These are phyloP conservation scores for Aulostomus chinensis DNA, from an alignment of 2,797 vertebrate genomes.

Conservation along the genomic window DNA sequence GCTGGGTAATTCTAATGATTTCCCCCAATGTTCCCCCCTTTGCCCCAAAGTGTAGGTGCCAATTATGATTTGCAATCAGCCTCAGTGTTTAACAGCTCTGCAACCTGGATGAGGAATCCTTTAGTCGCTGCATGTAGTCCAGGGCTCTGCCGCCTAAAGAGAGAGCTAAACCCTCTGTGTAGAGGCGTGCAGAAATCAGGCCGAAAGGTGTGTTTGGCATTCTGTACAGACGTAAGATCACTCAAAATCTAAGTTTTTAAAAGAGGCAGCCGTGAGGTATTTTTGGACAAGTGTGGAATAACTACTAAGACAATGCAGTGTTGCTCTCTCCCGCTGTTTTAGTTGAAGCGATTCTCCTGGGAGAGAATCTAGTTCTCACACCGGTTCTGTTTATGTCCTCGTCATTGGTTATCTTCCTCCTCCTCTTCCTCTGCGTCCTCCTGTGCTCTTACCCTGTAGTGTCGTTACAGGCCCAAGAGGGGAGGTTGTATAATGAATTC, in stretches of 20 bases:
- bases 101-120: slow-evolving; percentile 44
- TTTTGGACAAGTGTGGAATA: slow-evolving; percentile 64
- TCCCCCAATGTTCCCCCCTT: slow-evolving; percentile 20
- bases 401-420: slow-evolving; percentile 45
- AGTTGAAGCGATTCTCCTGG: slow-evolving; percentile 39
- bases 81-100: slow-evolving; percentile 55
- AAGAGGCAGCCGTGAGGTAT: slow-evolving; percentile 71
- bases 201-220: slow-evolving; percentile 59
- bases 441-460: slow-evolving; percentile 40
- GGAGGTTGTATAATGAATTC: slow-evolving; percentile 69
- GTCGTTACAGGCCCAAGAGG: slow-evolving; percentile 42
- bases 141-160: slow-evolving; percentile 53
- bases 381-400: slow-evolving; percentile 48
- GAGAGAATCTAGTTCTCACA: slow-evolving; percentile 38
- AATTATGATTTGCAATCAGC: slow-evolving; percentile 50
- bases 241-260: slow-evolving; percentile 65
- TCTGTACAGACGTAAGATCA: slow-evolving; percentile 72
- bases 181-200: slow-evolving; percentile 41
- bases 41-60: slow-evolving; percentile 55
- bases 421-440: slow-evolving; percentile 37
- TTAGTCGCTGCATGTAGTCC: slow-evolving; percentile 66
- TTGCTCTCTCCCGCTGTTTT: slow-evolving; percentile 48
- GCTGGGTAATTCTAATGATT: slow-evolving; percentile 45
- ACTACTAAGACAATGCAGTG: slow-evolving; percentile 69
- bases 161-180: slow-evolving; percentile 31